Base-by-base conservation (phyloP, 2,888 invertebrate genomes). In the Drosophila anceps region DNA sequence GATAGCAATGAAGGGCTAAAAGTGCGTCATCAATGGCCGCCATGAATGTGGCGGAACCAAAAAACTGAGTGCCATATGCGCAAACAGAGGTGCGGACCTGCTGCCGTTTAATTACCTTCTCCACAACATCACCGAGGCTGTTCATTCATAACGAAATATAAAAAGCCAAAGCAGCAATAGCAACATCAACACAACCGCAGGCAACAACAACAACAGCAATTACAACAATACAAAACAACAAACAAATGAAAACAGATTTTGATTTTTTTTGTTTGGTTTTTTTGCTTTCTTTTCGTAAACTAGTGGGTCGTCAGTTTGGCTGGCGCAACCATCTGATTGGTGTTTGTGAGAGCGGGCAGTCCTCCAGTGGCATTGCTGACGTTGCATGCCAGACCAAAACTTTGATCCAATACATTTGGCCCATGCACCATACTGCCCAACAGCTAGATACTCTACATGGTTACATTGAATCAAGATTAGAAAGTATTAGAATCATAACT, bases 21-120 rank as follows among this genome's bases (percentile, higher is more conserved):
- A 86, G 86, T 91, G 88, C 91, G 91, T 91, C 91, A 91, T 91
- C 88, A 84, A 84, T 91, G 91, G 81, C 91, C 91, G 86, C 82
- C 89, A 91, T 84, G 81, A 76, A 74, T 76, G 73, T 62, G 72
- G 76, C 80, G 77, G 67, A 79, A 69, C 80, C 72, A 73, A 71
- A 69, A 70, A 70, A 46, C 58, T 62, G 61, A 58, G 46, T 51
- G 65, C 68, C 67, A 63, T 73, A 73, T 73, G 63, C 62, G 57
- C 76, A 59, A 61, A 63, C 63, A 27, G 53, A 63, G 66, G 44
- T 37, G 59, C 35, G 29, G 55, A 46, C 65, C 43, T 43, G 57
- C 39, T 63, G 68, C 68, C 71, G 67, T 79, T 85, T 84, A 84
- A 88, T 85, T 84, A 73, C 77, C 86, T 68, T 59, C 76, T 46